phyloP scores from a whole-genome alignment of 2,113 vertebrate genomes.

The Engystomops pustulosus region DNA sequence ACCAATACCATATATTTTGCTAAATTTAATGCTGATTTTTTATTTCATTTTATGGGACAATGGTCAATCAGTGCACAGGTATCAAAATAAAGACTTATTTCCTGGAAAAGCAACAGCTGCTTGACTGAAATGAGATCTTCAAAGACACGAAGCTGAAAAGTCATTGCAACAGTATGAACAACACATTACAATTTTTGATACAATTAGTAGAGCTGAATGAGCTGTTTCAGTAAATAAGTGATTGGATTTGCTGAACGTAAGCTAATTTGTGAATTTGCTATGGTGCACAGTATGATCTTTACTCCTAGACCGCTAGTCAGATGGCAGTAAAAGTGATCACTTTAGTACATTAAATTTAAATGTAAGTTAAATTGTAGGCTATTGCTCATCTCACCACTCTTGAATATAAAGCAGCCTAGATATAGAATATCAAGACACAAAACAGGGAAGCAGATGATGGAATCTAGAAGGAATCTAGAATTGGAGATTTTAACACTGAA shows the following conservation, averaged over 20 bases:
- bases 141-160: slow-evolving; percentile 14
- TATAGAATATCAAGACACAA: not conserved
- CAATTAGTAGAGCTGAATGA: slow-evolving; percentile 29
- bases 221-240: slow-evolving; percentile 37
- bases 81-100: not conserved
- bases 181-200: slow-evolving; percentile 25
- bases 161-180: slow-evolving; percentile 29
- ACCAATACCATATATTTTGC: too few species aligned
- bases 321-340: slow-evolving; percentile 4
- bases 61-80: not conserved
- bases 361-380: not conserved
- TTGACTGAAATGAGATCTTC: not conserved
- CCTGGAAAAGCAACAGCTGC: not conserved
- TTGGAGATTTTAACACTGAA: too few species aligned
- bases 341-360: slow-evolving; percentile 22
- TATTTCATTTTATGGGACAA: not conserved
- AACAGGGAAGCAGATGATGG: not conserved
- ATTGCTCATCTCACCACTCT: not conserved
- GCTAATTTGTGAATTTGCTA: slow-evolving; percentile 14
- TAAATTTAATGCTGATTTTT: not conserved
- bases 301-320: not conserved
- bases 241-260: slow-evolving; percentile 1
- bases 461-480: too few species aligned
- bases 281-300: slow-evolving; percentile 15
- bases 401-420: not conserved